These are phyloP conservation scores for Cremastobaeus sp. DNA, from an alignment of 2,888 invertebrate genomes.

Conservation along the genomic window DNA sequence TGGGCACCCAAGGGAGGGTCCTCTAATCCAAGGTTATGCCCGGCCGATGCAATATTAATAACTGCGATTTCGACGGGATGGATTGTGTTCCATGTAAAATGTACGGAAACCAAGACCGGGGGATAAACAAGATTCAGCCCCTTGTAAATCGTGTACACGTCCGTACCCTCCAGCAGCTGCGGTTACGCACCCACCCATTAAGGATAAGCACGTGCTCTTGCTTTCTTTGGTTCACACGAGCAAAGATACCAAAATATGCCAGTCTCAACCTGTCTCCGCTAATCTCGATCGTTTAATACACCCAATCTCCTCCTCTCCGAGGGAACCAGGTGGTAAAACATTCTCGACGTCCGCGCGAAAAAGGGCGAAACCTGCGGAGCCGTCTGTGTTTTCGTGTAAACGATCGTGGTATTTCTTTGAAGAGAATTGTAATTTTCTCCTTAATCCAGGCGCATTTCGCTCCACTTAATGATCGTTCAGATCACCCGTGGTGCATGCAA, in stretches of 20 bases:
- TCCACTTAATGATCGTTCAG: constrained; percentile 32
- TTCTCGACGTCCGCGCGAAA: neutral
- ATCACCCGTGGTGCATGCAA: constrained; percentile 47
- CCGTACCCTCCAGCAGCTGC: constrained; percentile 56
- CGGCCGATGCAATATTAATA: constrained; percentile 74
- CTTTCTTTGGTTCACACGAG: constrained; percentile 49
- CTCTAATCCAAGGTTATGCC: constrained; percentile 46
- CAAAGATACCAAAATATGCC: constrained; percentile 31
- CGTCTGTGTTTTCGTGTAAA: neutral
- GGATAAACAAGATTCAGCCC: constrained; percentile 64
- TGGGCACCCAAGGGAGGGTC: constrained; percentile 44
- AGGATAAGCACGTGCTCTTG: constrained; percentile 46
- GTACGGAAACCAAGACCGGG: constrained; percentile 62
- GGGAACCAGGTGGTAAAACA: constrained; percentile 13
- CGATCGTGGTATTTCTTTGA: neutral
- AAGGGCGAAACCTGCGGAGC: neutral
- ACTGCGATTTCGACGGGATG: constrained; percentile 66
- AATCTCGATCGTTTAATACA: constrained; percentile 23
- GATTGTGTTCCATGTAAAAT: constrained; percentile 63
- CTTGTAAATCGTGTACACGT: constrained; percentile 49
- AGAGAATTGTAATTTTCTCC: constrained; percentile 14
- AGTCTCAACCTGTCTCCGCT: constrained; percentile 38
- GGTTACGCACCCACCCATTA: constrained; percentile 52
- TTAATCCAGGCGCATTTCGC: constrained; percentile 23
- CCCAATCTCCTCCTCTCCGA: neutral